Evolutionary conservation across 1,140 invertebrate genomes (phyloP).

Genomic region (Ruditapes philippinarum): DNA sequence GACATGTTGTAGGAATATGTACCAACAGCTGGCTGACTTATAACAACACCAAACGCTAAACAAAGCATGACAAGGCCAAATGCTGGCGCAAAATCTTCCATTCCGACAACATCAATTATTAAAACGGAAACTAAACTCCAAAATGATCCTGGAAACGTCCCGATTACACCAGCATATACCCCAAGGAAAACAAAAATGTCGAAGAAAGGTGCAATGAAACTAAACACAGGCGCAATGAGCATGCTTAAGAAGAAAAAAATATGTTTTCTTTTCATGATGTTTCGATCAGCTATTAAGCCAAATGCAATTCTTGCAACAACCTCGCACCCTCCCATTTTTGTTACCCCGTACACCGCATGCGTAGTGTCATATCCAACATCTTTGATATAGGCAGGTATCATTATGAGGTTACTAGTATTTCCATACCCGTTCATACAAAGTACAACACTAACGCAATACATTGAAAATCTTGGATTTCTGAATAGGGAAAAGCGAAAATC

Average conservation of each 20-base stretch:
- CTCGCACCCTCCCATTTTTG: conserved; percentile 9
- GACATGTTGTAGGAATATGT: too few species aligned
- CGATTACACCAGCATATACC: conserved; percentile 37
- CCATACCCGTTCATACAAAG: conserved; percentile 49
- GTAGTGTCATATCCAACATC: conserved; percentile 23
- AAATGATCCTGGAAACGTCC: too few species aligned
- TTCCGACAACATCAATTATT: conserved; percentile 49
- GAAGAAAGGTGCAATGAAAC: too few species aligned
- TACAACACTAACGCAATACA: not conserved
- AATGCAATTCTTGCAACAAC: conserved; percentile 36
- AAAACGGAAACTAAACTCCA: conserved; percentile 29
- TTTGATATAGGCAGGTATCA: conserved; percentile 10
- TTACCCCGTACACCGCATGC: not conserved
- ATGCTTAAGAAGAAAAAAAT: conserved; percentile 54
- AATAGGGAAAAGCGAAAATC: too few species aligned
- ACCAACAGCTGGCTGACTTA: conserved; percentile 54
- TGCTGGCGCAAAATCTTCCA: conserved; percentile 43
- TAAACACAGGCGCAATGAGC: conserved; percentile 2
- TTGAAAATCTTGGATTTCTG: too few species aligned
- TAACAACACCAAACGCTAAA: conserved; percentile 21
- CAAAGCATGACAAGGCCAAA: conserved; percentile 44
- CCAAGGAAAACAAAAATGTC: conserved; percentile 30
- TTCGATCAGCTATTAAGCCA: too few species aligned
- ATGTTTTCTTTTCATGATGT: conserved; percentile 14
- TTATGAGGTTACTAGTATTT: not conserved